Evolutionary conservation across 2,113 vertebrate genomes (phyloP).

Genomic region (Paradisaea rubra): DNA sequence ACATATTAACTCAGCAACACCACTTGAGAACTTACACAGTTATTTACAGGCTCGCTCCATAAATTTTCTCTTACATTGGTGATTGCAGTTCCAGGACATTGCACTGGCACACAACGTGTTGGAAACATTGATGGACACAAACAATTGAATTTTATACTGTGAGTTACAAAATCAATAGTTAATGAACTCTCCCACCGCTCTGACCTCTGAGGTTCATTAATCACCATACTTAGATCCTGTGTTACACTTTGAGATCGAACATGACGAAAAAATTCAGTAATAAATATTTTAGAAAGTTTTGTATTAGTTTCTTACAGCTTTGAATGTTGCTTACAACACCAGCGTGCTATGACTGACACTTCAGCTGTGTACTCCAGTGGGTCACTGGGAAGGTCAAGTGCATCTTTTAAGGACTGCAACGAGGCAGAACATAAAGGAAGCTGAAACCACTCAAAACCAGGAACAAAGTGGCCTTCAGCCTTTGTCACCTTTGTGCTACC

Average conservation of each 20-base stretch:
- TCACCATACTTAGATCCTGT: neutral
- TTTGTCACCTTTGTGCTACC: neutral
- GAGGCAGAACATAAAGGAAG: neutral
- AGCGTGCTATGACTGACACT: neutral
- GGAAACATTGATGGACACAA: neutral
- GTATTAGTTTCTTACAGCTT: neutral
- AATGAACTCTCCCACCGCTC: neutral
- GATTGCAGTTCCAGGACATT: neutral
- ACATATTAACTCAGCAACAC: neutral
- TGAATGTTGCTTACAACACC: neutral
- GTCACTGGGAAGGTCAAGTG: neutral
- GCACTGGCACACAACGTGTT: neutral
- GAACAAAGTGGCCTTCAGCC: neutral
- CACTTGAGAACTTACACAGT: neutral
- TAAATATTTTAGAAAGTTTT: neutral
- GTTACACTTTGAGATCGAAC: neutral
- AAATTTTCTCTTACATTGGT: neutral
- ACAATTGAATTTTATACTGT: neutral
- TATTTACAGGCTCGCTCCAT: conserved; percentile 11
- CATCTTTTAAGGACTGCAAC: neutral
- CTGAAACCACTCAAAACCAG: neutral
- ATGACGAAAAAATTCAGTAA: neutral
- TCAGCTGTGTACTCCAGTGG: neutral
- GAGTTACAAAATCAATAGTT: neutral
- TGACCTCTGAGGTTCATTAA: neutral